Evolutionary conservation across 2,797 vertebrate species (phyloP).

Genomic region (Myotis findleyi): DNA sequence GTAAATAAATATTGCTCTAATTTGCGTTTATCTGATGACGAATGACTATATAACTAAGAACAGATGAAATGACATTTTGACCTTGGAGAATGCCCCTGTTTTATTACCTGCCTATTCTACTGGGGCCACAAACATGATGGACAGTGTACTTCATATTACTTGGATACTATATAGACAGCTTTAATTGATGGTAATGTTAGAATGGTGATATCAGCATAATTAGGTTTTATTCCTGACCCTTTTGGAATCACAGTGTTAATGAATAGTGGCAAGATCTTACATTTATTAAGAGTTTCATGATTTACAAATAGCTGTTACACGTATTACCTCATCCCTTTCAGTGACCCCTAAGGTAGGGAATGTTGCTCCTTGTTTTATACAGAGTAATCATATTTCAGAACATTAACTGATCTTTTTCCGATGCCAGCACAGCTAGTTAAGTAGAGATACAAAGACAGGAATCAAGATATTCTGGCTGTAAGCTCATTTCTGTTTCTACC

Average conservation of each 20-base stretch:
- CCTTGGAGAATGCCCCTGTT: background rate
- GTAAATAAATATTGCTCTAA: background rate
- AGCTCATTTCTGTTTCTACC: background rate
- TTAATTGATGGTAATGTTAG: background rate
- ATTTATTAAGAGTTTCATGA: conserved; percentile 17
- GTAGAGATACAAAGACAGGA: background rate
- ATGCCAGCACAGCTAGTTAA: background rate
- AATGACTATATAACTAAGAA: background rate
- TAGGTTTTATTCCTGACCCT: conserved; percentile 12
- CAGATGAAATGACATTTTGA: background rate
- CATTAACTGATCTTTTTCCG: background rate
- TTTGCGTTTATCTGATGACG: background rate
- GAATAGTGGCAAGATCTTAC: background rate
- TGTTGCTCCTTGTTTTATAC: background rate
- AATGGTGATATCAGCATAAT: conserved; percentile 40
- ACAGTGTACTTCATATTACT: background rate
- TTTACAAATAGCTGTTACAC: conserved; percentile 34
- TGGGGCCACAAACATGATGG: background rate
- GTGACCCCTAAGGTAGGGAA: background rate
- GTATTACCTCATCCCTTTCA: conserved; percentile 22
- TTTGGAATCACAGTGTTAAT: conserved; percentile 30
- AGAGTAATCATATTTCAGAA: background rate
- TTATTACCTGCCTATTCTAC: background rate
- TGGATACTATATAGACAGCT: background rate
- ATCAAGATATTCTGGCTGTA: background rate